phyloP scores from a whole-genome alignment of 2,113 vertebrate species.

The Chionis minor region DNA sequence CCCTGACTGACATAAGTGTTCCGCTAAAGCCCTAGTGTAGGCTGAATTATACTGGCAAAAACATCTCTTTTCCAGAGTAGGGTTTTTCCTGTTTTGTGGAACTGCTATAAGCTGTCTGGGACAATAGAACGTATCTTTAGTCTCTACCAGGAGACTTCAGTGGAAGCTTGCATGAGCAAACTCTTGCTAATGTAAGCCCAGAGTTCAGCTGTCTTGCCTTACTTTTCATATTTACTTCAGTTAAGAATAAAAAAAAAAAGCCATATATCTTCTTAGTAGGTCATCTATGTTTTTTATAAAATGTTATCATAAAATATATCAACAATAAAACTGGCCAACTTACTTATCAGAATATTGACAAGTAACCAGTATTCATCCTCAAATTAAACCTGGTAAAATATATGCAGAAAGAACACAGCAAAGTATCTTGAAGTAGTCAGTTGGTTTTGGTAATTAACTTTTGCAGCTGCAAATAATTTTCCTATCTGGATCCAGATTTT shows the following conservation, averaged over 20 bases:
- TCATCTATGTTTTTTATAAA: not conserved
- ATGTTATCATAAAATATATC: not conserved
- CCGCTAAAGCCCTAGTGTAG: not conserved
- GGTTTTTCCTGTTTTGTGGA: not conserved
- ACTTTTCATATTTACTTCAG: not conserved
- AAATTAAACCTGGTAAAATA: not conserved
- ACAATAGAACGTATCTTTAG: not conserved
- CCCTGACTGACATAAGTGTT: not conserved
- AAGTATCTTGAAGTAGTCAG: not conserved
- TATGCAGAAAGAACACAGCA: not conserved
- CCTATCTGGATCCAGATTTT: not conserved
- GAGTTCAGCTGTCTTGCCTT: not conserved
- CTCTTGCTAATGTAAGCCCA: not conserved
- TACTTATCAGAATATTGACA: not conserved
- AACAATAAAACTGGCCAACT: not conserved
- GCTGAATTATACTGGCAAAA: not conserved
- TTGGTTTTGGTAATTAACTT: not conserved
- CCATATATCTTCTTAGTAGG: not conserved
- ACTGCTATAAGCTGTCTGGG: not conserved
- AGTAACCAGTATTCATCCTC: not conserved
- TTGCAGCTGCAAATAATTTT: constrained; percentile 11
- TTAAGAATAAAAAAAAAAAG: not conserved
- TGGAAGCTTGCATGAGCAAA: not conserved
- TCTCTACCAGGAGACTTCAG: not conserved
- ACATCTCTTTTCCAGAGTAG: not conserved